Evolutionary conservation across 2,113 vertebrate genomes (phyloP), one percentile per base, ranked within the genome.

Genomic region (Odocoileus virginianus): DNA sequence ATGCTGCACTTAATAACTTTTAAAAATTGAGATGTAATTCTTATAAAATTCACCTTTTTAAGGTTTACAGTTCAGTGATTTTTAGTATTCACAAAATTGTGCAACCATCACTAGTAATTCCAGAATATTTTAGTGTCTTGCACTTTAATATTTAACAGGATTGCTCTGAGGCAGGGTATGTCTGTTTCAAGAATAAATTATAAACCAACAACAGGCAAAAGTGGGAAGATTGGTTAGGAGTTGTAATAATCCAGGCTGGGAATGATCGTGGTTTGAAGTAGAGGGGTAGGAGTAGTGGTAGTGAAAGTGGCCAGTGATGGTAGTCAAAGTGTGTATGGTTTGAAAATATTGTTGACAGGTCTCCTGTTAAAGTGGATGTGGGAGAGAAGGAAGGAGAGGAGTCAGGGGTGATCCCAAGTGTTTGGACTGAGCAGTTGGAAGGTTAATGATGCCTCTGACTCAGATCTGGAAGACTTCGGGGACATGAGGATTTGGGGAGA

Each of bases 161-260:
- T 86, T 83, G n/a, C 89, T 95, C 87, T 87, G 90, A 96, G 90
- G 28, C n/a, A 97, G 40, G 12, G 52, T 93, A 54, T 93, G 67
- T 50, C 54, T 85, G 2, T 97, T 97, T 97, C 76, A 97, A 74
- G 50, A 92, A 94, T 91, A 94, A 95, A 58, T 91, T 91, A 58
- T 52, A 60, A 87, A 55, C 19, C 61, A 54, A 28, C 91, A 60
- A 91, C 94, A 74, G 84, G n/a, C 86, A 92, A 71, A 97, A 93
- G 36, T 45, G 21, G 76, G 43, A 91, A 60, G 74, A 47, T 57
- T 47, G 60, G 21, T 55, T 91, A 96, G 67, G 83, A 83, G 93
- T 89, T 89, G 19, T 58, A 78, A 36, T 83, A 71, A 57, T 45
- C n/a, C 27, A 93, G 79, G 19, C 28, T 19, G 28, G 33, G 74